These are phyloP conservation scores for Drosophila pallidifrons DNA, from an alignment of 1,140 invertebrate species.

Conservation along the genomic window DNA sequence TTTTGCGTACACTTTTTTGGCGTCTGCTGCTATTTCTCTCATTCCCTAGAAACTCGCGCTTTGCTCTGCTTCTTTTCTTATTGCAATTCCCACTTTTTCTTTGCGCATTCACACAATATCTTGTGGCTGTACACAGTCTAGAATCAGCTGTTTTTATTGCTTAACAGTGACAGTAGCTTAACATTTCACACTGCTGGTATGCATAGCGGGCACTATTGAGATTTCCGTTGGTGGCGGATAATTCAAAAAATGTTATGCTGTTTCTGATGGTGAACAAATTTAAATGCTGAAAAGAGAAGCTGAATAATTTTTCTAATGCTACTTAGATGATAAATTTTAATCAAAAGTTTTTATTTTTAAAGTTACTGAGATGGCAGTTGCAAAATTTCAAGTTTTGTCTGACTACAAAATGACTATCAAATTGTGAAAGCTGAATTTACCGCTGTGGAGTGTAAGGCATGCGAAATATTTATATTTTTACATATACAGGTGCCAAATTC, in stretches of 20 bases:
- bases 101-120: constrained; percentile 21
- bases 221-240: not conserved
- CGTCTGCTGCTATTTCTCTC: constrained; percentile 59
- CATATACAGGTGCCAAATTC: constrained; percentile 50
- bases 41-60: constrained; percentile 37
- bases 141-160: constrained; percentile 15
- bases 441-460: constrained; percentile 8
- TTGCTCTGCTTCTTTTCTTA: constrained; percentile 13
- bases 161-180: not conserved
- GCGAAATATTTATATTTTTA: constrained; percentile 6
- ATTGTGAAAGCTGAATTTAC: not conserved
- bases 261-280: not conserved
- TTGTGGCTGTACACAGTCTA: constrained; percentile 43
- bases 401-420: too few species aligned
- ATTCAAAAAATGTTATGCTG: not conserved
- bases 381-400: too few species aligned
- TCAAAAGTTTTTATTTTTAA: too few species aligned
- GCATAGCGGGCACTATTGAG: constrained; percentile 3
- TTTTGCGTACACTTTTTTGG: constrained; percentile 47
- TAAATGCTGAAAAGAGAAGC: too few species aligned
- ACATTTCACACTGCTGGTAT: not conserved
- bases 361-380: too few species aligned
- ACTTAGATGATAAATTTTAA: too few species aligned
- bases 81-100: constrained; percentile 18
- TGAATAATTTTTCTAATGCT: too few species aligned